A percentile compares a stretch with the other conserved stretches of the same genome.
Conservation (phyloP, 2,113 vertebrate species). For the Myanophis thanlyinensis region DNA sequence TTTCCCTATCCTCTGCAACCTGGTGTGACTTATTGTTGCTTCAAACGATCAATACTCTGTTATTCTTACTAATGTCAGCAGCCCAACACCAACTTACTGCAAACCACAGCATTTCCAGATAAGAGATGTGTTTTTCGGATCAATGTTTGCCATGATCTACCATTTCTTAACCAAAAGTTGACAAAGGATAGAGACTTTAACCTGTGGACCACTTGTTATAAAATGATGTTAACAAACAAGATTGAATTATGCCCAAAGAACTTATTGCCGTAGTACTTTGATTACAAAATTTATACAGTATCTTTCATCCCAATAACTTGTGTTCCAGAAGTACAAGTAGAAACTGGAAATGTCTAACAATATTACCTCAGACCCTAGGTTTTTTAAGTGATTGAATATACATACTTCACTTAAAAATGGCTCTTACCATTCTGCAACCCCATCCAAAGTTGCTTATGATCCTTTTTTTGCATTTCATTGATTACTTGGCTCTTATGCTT, state of each 20-base stretch:
- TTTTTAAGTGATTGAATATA: background rate
- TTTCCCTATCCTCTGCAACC: background rate
- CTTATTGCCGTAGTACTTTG: background rate
- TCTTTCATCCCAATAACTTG: background rate
- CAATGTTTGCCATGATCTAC: background rate
- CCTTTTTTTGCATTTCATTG: conserved; percentile 99
- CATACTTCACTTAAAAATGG: background rate
- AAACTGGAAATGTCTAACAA: background rate
- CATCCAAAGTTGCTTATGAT: conserved; percentile 99
- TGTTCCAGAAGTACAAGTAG: background rate
- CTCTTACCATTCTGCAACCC: conserved; percentile 94
- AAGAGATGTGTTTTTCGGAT: background rate
- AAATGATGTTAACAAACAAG: background rate
- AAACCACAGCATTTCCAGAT: background rate
- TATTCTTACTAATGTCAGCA: background rate
- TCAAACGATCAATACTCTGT: background rate
- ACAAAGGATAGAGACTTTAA: background rate
- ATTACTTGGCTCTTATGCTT: conserved; percentile 99
- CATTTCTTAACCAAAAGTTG: background rate
- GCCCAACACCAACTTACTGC: too few relatives aligned
- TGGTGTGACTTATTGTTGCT: background rate
- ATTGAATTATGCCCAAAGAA: background rate
- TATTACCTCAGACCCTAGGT: background rate
- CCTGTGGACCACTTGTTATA: background rate
- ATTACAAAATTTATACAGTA: background rate